Base-by-base conservation (phyloP, 2,888 invertebrate genomes). In the Heliconius ethilla region DNA sequence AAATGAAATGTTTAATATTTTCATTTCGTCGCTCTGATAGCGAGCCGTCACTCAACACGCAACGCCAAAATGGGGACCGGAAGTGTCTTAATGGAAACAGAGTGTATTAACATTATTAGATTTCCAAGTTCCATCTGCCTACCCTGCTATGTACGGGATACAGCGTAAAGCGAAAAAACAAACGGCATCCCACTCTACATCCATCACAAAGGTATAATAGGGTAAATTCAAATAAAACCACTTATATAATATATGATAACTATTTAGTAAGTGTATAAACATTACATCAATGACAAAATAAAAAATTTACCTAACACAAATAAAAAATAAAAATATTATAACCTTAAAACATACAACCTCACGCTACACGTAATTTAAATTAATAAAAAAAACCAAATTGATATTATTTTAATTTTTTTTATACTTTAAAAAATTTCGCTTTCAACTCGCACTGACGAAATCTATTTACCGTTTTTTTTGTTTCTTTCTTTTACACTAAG, bases 261-360 rank as follows among this genome's bases (percentile, higher is more conserved):
- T 94, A 94, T 94, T 92, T 93, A 94, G 91, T 93, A 94, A 92
- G 91, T 94, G 92, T 94, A 94, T 93, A 94, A 94, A 94, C 94
- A 92, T 93, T 92, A 94, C 93, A 94, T 92, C 87, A 88, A 93
- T 90, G 91, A 90, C 92, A 92, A 93, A 92, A 92, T 91, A 91
- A 91, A 93, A 93, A 89, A 92, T 92, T 93, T 92, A 91, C 89
- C 90, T 92, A 94, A 91, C 86, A 90, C 91, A 92, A 78, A 75
- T 74, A 87, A 84, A 85, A 87, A 83, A 83, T 87, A 90, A 88
- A 89, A 78, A 85, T 83, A 83, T 84, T 84, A 88, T 88, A 59
- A 89, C 86, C 89, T 90, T 91, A 92, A 90, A 92, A 91, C 90
- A 88, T 91, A 93, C 93, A 93, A 92, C 93, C 92, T 91, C 93